Percentiles rank a stretch among this genome's conserved stretches.
Evolutionary conservation across 2,113 vertebrate genomes (phyloP).

Genomic region (Gobio gobio): DNA sequence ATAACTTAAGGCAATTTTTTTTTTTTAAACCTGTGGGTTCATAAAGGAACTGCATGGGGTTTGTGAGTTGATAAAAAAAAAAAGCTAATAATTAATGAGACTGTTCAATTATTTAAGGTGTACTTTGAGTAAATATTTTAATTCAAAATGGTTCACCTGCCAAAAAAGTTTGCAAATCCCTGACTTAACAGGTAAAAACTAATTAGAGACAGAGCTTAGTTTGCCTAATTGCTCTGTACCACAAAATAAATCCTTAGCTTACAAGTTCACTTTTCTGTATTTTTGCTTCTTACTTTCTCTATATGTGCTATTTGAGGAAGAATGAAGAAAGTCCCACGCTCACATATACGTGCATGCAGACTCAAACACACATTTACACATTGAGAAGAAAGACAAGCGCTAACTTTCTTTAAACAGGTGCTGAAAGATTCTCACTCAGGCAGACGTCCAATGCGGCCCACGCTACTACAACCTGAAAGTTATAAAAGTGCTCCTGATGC

Average conservation of each 20-base stretch:
- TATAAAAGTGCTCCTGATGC: constrained; percentile 8
- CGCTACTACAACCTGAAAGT: background rate
- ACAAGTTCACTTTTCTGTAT: background rate
- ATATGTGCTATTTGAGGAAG: background rate
- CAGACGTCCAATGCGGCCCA: background rate
- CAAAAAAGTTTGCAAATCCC: background rate
- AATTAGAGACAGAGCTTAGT: background rate
- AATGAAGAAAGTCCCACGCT: background rate
- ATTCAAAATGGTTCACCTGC: background rate
- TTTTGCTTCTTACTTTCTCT: background rate
- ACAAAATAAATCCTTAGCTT: background rate
- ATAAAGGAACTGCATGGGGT: background rate
- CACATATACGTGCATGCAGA: background rate
- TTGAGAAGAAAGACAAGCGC: background rate
- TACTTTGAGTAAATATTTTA: background rate
- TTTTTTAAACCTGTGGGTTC: background rate
- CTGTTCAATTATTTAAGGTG: background rate
- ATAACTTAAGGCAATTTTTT: no score
- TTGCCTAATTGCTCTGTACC: background rate
- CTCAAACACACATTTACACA: background rate
- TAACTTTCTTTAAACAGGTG: constrained; percentile 19
- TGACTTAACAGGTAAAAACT: background rate
- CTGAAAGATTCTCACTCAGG: constrained; percentile 6
- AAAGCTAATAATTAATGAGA: background rate
- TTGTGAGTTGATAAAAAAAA: background rate